These are phyloP conservation scores for Phaonia tiefii DNA, from an alignment of 2,888 invertebrate species.

Conservation along the genomic window DNA sequence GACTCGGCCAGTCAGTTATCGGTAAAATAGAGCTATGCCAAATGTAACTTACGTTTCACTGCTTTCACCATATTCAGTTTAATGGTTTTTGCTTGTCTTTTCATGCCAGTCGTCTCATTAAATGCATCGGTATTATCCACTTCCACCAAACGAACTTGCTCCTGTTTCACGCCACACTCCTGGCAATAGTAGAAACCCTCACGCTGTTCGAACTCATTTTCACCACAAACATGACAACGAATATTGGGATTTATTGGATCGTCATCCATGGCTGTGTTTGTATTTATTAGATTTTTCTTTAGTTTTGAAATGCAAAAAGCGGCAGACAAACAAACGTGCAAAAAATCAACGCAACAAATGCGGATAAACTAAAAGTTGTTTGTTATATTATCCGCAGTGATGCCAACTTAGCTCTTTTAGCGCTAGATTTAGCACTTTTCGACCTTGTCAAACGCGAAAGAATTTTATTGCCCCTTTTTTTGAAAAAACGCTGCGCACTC, in stretches of 20 bases:
- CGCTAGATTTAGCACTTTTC: too few relatives aligned
- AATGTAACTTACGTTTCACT: constrained; percentile 62
- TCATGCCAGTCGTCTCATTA: constrained; percentile 65
- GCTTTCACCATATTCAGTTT: constrained; percentile 73
- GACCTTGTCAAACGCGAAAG: too few relatives aligned
- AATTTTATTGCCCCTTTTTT: too few relatives aligned
- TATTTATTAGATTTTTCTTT: too few relatives aligned
- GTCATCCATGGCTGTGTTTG: constrained; percentile 14
- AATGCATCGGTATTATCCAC: constrained; percentile 78
- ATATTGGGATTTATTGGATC: constrained; percentile 62
- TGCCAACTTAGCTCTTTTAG: too few relatives aligned
- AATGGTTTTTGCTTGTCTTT: constrained; percentile 48
- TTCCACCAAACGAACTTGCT: constrained; percentile 76
- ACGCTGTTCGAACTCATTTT: constrained; percentile 73
- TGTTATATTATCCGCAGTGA: too few relatives aligned
- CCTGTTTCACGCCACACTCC: constrained; percentile 79
- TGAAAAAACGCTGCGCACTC: too few relatives aligned
- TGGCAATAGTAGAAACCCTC: constrained; percentile 79
- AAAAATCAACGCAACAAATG: too few relatives aligned
- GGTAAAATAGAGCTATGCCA: not conserved
- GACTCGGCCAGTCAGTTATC: too few relatives aligned
- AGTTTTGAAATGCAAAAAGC: too few relatives aligned
- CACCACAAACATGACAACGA: constrained; percentile 75
- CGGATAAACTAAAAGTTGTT: too few relatives aligned
- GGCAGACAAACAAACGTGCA: too few relatives aligned